A percentile compares a stretch with the other conserved stretches of the same genome.
These are phyloP conservation scores for Tupaia tana DNA, from an alignment of 2,113 vertebrate species.

Conservation along the genomic window DNA sequence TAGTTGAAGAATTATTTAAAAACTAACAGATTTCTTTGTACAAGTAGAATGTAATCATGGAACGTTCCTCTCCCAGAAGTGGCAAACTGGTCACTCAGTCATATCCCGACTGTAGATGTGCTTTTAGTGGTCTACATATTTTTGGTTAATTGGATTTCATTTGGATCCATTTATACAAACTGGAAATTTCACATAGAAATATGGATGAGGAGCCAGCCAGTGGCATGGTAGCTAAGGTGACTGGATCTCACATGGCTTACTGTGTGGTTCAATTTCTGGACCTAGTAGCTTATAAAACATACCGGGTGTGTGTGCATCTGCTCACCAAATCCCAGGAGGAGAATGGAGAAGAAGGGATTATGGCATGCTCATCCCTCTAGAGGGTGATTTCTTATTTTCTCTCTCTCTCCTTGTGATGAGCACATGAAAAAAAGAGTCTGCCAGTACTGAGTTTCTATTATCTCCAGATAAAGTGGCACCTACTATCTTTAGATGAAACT, in stretches of 20 bases:
- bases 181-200: constrained; percentile 22
- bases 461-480: background rate
- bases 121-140: background rate
- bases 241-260: too few relatives aligned
- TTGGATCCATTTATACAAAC: background rate
- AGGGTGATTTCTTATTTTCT: too few relatives aligned
- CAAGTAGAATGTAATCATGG: background rate
- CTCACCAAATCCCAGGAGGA: too few relatives aligned
- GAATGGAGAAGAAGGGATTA: too few relatives aligned
- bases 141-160: background rate
- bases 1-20: constrained; percentile 60
- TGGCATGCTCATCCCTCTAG: too few relatives aligned
- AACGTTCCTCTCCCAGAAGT: constrained; percentile 6
- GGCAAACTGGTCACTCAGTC: background rate
- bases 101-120: background rate
- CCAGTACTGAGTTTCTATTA: background rate
- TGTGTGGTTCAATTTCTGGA: too few relatives aligned
- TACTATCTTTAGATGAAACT: background rate
- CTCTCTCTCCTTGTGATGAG: too few relatives aligned
- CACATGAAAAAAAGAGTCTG: background rate
- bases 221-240: too few relatives aligned
- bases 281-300: too few relatives aligned
- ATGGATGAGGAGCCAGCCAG: background rate
- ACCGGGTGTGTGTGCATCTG: too few relatives aligned
- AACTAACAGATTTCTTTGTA: constrained; percentile 52